Conservation (phyloP, 2,113 vertebrate species). For the Rhagologus leucostigma region DNA sequence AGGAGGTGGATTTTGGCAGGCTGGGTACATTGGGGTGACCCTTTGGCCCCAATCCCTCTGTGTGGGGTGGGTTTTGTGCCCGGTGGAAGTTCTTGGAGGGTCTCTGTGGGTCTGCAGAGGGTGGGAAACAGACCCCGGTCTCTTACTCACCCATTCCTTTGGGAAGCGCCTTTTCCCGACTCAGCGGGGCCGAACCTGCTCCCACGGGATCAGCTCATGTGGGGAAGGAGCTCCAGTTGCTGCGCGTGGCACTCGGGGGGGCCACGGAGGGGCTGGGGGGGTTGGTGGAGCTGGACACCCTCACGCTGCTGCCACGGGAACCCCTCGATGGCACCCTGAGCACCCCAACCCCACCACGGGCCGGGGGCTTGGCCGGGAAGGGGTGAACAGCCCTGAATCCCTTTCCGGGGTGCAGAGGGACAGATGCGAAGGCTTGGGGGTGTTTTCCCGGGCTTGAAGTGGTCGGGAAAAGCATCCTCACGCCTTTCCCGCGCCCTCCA, state of each 20-base stretch:
- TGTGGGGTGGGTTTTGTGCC: accelerated
- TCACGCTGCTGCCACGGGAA: background rate
- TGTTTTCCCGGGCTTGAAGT: background rate
- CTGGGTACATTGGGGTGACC: accelerated
- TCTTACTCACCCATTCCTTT: accelerated
- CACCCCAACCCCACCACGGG: accelerated
- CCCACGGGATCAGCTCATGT: accelerated
- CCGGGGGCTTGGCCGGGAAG: accelerated
- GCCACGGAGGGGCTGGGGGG: accelerated
- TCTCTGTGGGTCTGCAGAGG: accelerated
- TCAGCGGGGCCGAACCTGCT: accelerated
- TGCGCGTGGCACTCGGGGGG: accelerated
- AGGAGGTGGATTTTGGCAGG: background rate
- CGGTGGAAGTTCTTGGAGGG: background rate
- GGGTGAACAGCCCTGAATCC: background rate
- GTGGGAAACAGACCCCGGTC: accelerated
- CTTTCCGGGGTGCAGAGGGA: no score
- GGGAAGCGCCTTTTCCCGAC: accelerated
- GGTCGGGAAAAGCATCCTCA: background rate
- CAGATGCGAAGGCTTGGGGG: accelerated
- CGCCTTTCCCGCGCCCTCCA: accelerated
- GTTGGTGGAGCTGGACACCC: accelerated
- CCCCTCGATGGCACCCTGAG: background rate
- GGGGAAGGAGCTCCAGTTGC: background rate
- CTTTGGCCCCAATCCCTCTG: accelerated